Evolutionary conservation across 2,113 vertebrate species (phyloP).

Genomic region (Campylomormyrus tamandua): DNA sequence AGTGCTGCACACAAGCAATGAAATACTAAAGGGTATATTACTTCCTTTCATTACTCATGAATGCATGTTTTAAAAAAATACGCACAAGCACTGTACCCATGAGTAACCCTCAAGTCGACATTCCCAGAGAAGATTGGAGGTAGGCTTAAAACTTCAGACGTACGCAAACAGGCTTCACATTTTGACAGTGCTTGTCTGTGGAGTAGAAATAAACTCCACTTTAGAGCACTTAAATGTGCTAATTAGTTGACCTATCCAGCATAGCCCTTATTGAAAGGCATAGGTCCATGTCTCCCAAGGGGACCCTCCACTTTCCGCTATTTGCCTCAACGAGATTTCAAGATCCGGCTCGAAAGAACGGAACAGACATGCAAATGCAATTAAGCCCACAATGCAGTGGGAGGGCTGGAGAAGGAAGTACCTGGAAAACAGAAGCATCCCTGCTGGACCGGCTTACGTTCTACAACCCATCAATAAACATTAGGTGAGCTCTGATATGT

Average conservation of each 20-base stretch:
- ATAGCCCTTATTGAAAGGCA: slow-evolving; percentile 5
- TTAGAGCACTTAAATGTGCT: slow-evolving; percentile 3
- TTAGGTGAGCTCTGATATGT: neutral
- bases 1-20: neutral
- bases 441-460: neutral
- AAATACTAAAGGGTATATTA: neutral
- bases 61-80: neutral
- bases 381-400: neutral
- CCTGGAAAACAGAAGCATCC: neutral
- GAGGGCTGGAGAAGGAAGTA: neutral
- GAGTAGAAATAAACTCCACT: slow-evolving; percentile 11
- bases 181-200: neutral
- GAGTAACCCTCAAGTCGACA: neutral
- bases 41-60: neutral
- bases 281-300: neutral
- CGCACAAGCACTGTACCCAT: neutral
- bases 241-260: slow-evolving; percentile 21
- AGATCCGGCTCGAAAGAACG: neutral
- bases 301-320: neutral
- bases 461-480: neutral
- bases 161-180: slow-evolving; percentile 26
- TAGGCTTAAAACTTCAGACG: slow-evolving; percentile 28
- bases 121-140: neutral
- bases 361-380: slow-evolving; percentile 1
- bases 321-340: neutral